phyloP scores from a whole-genome alignment of 2,888 invertebrate species.

The Apamea epomidion region DNA sequence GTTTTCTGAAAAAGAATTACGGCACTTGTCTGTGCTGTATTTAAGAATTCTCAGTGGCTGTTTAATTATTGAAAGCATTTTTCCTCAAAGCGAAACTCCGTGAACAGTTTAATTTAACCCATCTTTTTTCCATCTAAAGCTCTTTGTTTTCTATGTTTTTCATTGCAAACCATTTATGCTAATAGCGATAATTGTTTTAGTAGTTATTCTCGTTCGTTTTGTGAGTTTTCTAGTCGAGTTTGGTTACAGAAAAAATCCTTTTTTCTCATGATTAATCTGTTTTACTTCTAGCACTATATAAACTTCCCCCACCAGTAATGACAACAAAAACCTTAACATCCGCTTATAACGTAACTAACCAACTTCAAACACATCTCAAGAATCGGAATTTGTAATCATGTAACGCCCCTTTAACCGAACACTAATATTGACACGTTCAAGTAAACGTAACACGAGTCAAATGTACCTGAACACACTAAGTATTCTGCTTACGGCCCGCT shows the following conservation, averaged over 20 bases:
- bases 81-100: conserved; percentile 56
- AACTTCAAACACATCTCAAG: conserved; percentile 28
- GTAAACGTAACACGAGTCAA: conserved; percentile 57
- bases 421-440: conserved; percentile 57
- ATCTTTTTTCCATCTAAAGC: conserved; percentile 54
- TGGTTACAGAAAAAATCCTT: not conserved
- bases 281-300: not conserved
- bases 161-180: conserved; percentile 46
- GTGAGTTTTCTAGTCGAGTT: not conserved
- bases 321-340: not conserved
- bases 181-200: conserved; percentile 53
- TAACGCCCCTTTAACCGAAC: conserved; percentile 45
- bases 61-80: conserved; percentile 62
- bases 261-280: not conserved
- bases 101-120: conserved; percentile 58
- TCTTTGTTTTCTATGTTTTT: conserved; percentile 52
- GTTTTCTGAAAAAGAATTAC: conserved; percentile 35
- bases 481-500: conserved; percentile 68
- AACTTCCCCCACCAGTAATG: not conserved
- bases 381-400: conserved; percentile 47
- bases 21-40: conserved; percentile 43
- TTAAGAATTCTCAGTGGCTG: conserved; percentile 54
- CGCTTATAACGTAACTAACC: conserved; percentile 17
- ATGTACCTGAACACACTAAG: conserved; percentile 59
- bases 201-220: conserved; percentile 33